phyloP scores from a whole-genome alignment of 2,888 invertebrate species.

The Ypsolopha sequella region DNA sequence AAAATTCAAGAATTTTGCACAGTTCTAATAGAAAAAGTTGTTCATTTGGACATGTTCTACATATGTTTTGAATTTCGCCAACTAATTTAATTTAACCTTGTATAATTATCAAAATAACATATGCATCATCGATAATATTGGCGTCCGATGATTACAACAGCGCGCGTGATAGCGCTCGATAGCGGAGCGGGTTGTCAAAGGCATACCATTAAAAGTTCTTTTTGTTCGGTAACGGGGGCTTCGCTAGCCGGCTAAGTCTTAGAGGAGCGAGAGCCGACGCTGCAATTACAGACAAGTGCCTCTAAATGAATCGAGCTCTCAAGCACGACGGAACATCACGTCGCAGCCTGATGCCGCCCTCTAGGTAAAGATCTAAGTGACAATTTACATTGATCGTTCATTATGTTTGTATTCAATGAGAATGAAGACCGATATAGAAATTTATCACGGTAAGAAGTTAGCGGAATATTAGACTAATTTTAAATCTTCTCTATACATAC shows the following conservation, averaged over 20 bases:
- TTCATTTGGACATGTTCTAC: no score
- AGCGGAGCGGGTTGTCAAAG: constrained; percentile 30
- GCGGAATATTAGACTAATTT: no score
- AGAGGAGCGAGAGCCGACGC: constrained; percentile 32
- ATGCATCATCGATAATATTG: background rate
- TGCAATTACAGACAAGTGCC: constrained; percentile 69
- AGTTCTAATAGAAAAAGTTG: no score
- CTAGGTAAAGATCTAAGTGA: background rate
- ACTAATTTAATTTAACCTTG: no score
- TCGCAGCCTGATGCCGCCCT: constrained; percentile 21
- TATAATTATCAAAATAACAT: no score
- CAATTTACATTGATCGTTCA: no score
- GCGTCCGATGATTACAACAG: background rate
- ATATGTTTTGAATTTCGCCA: no score
- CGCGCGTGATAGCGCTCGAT: background rate
- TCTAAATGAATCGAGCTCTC: constrained; percentile 68
- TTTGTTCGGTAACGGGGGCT: constrained; percentile 53
- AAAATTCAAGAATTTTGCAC: no score
- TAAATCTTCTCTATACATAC: no score
- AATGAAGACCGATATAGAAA: no score
- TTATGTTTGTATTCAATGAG: no score
- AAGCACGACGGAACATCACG: constrained; percentile 61
- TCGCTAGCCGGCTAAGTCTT: constrained; percentile 44
- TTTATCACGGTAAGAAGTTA: no score
- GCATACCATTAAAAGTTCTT: constrained; percentile 55